Evolutionary conservation across 2,113 vertebrate species (phyloP), one percentile per base, ranked within the genome.

Genomic region (Anser brachyrhynchus): DNA sequence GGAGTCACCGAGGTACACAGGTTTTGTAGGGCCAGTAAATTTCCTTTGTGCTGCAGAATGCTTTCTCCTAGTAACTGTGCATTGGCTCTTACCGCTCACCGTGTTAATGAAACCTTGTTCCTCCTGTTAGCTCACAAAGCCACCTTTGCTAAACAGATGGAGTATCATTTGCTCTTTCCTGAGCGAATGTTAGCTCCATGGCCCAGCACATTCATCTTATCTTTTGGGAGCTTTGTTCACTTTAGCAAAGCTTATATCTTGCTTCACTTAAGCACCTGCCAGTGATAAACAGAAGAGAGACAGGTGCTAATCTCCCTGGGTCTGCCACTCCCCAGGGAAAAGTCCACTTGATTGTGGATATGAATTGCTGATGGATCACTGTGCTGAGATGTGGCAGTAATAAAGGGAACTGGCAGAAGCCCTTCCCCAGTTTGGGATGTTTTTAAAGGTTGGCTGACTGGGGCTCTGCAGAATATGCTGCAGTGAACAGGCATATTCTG

Each of bases 121-220:
- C 35, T 93, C 46, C 93, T 90, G 79, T 82, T 79, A 80, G 76
- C 39, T 82, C 52, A 89, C 70, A 95, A 93, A 94, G 33, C 85
- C 44, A 87, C 72, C 86, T 82, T 94, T 84, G 49, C 51, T 81
- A 94, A 96, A 89, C 93, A 93, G 76, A 80, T 3, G 13, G 64
- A 35, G 66, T 89, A 92, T 95, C 72, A 66, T 94, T 82, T 87
- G 43, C 80, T 84, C 78, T 93, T 97, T 97, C 93, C 97, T 91
- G 84, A 87, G 86, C 22, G 71, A 94, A 82, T 55, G 8, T 96
- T 95, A 88, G 90, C 78, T 96, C 90, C 80, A 74, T 90, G 94
- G 94, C 89, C 95, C 86, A 75, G 92, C 84, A 97, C 95, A 97
- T 97, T 93, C 96, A 94, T 97, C 90, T 97, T 95, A 96, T 97